Conservation (phyloP, 2,888 invertebrate genomes). For the Smittia sp. region DNA sequence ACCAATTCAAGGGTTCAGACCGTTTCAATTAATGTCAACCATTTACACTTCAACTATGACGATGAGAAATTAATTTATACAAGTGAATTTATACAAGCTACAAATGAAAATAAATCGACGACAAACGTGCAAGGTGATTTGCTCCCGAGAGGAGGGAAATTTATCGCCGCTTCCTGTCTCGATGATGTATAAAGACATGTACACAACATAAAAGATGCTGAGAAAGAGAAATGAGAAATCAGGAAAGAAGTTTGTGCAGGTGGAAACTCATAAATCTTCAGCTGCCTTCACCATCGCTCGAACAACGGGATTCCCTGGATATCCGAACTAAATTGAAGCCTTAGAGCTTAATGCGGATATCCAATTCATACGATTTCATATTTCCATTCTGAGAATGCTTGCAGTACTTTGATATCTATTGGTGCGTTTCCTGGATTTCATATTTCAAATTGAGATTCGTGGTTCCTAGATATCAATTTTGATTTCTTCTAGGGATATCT, state of each 20-base stretch:
- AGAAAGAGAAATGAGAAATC: background rate
- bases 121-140: constrained; percentile 2
- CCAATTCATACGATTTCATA: too few relatives aligned
- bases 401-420: too few relatives aligned
- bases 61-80: background rate
- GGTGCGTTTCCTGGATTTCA: too few relatives aligned
- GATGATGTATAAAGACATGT: background rate
- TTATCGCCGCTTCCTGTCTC: background rate
- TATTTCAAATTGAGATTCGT: too few relatives aligned
- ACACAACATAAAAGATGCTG: background rate
- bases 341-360: too few relatives aligned
- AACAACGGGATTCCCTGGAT: background rate
- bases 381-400: too few relatives aligned
- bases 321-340: background rate
- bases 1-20: background rate
- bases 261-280: constrained; percentile 22
- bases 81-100: background rate
- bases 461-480: too few relatives aligned
- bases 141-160: background rate
- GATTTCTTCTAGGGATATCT: too few relatives aligned
- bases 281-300: constrained; percentile 4
- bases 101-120: background rate
- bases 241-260: background rate
- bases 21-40: background rate
- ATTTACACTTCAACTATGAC: background rate